Percentiles rank a stretch among this genome's conserved stretches.
Evolutionary conservation across 2,797 vertebrate species (phyloP).

Genomic region (Calcarius lapponicus): DNA sequence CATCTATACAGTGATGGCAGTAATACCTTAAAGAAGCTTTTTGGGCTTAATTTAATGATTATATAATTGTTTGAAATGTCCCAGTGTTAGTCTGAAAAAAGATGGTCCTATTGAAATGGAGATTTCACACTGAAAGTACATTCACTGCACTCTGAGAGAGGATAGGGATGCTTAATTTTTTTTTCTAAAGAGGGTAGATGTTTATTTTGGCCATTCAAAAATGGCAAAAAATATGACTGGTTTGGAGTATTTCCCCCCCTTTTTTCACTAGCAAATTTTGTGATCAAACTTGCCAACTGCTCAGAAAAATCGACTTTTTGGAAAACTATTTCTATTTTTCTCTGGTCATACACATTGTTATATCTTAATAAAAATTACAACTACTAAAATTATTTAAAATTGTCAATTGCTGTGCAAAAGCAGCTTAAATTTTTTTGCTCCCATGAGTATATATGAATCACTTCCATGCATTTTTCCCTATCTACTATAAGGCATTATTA

Average conservation of each 20-base stretch:
- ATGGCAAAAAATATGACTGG: background rate
- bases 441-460: background rate
- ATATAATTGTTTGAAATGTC: background rate
- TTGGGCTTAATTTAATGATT: constrained; percentile 32
- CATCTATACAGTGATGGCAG: background rate
- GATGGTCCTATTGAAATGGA: background rate
- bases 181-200: background rate
- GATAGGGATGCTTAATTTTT: background rate
- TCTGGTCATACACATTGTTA: background rate
- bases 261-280: background rate
- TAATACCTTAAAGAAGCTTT: constrained; percentile 12
- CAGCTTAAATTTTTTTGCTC: background rate
- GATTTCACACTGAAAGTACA: background rate
- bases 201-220: background rate
- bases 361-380: background rate
- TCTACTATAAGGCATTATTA: background rate
- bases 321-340: background rate
- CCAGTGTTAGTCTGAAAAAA: background rate
- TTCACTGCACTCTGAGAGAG: background rate
- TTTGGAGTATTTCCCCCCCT: background rate
- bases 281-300: background rate
- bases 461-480: background rate
- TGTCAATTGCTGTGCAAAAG: background rate
- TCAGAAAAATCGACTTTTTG: background rate
- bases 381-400: background rate